Base-by-base conservation (phyloP, 2,113 vertebrate species). In the Porphyrio hochstetteri region DNA sequence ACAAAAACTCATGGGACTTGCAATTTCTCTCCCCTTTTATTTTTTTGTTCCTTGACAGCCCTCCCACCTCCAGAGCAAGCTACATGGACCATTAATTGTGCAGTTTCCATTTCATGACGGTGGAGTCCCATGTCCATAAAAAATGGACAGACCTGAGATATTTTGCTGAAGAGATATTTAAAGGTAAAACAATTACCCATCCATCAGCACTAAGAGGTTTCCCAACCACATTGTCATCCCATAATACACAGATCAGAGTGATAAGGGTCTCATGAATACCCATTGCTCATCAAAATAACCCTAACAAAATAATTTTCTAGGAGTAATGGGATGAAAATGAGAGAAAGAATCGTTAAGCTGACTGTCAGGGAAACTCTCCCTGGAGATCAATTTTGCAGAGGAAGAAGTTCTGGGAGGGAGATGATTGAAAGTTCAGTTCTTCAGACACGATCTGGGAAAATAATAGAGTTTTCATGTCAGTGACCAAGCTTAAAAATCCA, bases 241-340 rank as follows among this genome's bases (percentile, higher is more conserved):
- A 53, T 79, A 87, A 76, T 55, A 53, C 16, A 59, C 63, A 86
- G 53, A 82, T 78, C 31, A 57, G 77, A 53, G 56, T 4, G 13
- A 89, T 29, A 68, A 92, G 19, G 29, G 46, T 69, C 82, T 86
- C 68, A 38, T 40, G 36, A 81, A 82, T 67, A 74, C 42, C 60
- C 35, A 76, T 68, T 4, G 1, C 36, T 91, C 84, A 81, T 75
- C 77, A 71, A 53, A 81, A 78, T 65, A 78, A 81, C 42, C 21
- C 74, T 86, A 81, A 94, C 50, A 68, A 78, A 94, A 92, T 82
- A 67, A 90, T 86, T 76, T 89, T 35, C 53, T 44, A 25, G 72
- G 53, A 61, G 64, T 86, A 92, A 94, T 79, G 90, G 69, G 82
- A 83, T 69, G 81, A 88, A 91, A 86, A 80, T 24, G 70, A 93